phyloP scores from a whole-genome alignment of 2,888 invertebrate species.

The Himalopsyche kuldschensis region DNA sequence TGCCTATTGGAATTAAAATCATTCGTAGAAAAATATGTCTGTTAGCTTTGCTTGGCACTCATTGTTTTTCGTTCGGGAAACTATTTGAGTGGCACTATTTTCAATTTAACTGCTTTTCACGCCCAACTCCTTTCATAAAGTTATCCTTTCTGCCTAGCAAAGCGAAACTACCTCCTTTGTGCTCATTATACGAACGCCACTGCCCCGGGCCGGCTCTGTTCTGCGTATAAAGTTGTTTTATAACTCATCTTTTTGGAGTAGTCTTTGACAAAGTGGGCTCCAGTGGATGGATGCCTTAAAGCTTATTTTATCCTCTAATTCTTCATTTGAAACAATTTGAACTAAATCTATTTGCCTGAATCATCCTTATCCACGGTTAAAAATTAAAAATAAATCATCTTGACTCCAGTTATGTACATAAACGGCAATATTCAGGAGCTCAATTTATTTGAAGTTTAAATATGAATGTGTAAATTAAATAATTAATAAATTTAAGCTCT shows the following conservation, averaged over 20 bases:
- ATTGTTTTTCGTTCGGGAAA: not conserved
- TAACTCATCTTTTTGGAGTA: not conserved
- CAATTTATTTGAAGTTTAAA: too few relatives aligned
- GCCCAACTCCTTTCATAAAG: not conserved
- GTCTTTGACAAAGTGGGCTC: not conserved
- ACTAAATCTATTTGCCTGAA: not conserved
- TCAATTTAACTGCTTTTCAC: not conserved
- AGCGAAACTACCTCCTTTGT: not conserved
- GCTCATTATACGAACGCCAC: not conserved
- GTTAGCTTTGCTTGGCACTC: not conserved
- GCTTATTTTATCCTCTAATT: not conserved
- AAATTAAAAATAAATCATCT: too few relatives aligned
- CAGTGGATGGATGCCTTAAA: not conserved
- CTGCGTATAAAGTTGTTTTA: not conserved
- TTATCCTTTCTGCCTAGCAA: not conserved
- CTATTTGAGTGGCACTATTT: not conserved
- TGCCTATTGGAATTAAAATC: too few relatives aligned
- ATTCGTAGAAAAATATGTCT: too few relatives aligned
- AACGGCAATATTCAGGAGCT: too few relatives aligned
- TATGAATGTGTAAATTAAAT: too few relatives aligned
- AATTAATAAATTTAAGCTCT: too few relatives aligned
- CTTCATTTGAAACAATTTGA: not conserved
- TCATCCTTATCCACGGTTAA: too few relatives aligned
- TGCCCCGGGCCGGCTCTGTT: not conserved
- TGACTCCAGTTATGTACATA: too few relatives aligned